These are phyloP conservation scores for Rousettus leschenaultii DNA, from an alignment of 2,113 vertebrate genomes.

Conservation along the genomic window DNA sequence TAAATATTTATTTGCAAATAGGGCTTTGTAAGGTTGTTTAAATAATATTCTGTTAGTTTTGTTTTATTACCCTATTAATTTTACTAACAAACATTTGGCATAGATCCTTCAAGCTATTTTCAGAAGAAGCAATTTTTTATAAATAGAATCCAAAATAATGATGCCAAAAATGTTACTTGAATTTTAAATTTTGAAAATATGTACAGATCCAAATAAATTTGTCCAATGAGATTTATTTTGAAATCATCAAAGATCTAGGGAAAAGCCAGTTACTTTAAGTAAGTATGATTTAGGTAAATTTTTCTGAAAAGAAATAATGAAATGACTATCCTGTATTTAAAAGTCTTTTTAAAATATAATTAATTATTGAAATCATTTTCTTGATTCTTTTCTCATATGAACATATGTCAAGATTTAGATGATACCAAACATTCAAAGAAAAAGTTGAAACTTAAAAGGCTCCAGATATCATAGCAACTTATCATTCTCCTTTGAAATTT, in stretches of 20 bases:
- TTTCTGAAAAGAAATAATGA: not conserved
- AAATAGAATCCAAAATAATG: not conserved
- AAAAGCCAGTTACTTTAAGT: not conserved
- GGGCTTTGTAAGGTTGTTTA: not conserved
- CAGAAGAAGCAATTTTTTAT: not conserved
- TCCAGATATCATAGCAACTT: not conserved
- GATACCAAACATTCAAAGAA: not conserved
- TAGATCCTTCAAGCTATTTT: not conserved
- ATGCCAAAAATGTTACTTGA: not conserved
- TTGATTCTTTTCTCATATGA: not conserved
- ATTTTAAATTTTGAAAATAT: not conserved
- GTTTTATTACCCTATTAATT: slow-evolving; percentile 1
- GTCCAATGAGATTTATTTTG: not conserved
- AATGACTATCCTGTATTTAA: not conserved
- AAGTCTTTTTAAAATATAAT: not conserved
- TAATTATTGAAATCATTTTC: not conserved
- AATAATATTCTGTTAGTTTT: not conserved
- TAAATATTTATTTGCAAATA: slow-evolving; percentile 1
- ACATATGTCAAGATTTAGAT: slow-evolving; percentile 11
- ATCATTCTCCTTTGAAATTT: not conserved
- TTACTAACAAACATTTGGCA: not conserved
- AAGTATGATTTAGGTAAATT: not conserved
- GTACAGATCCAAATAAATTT: not conserved
- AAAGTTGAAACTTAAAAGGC: not conserved
- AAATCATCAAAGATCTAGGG: not conserved